Conservation (phyloP, 2,113 vertebrate genomes). For the Sminthopsis crassicaudata region DNA sequence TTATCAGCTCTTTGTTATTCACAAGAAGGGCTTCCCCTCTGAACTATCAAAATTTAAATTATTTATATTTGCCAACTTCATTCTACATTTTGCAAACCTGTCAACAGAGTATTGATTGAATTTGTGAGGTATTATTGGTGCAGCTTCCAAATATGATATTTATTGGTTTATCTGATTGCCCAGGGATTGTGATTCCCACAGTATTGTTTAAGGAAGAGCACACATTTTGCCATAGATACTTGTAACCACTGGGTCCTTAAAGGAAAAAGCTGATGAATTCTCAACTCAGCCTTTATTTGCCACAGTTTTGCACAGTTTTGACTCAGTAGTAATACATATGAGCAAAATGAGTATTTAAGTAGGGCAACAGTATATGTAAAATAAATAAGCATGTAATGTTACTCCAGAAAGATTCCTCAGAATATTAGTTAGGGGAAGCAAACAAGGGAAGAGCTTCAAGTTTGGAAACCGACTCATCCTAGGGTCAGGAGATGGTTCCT, state of each 20-base stretch:
- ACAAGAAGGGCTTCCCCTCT: slow-evolving; percentile 11
- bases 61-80: slow-evolving; percentile 52
- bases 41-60: slow-evolving; percentile 60
- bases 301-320: neutral
- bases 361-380: neutral
- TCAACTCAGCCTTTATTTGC: neutral
- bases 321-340: neutral
- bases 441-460: neutral
- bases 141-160: neutral
- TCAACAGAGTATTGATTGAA: neutral
- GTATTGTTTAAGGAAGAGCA: neutral
- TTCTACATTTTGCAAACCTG: neutral
- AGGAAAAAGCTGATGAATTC: neutral
- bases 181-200: neutral
- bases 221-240: neutral
- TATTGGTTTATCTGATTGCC: neutral
- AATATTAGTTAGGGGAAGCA: slow-evolving; percentile 1
- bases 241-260: neutral
- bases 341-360: neutral
- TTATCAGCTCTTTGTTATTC: slow-evolving; percentile 65
- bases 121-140: neutral
- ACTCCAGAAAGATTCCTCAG: neutral
- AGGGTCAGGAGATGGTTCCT: accelerated
- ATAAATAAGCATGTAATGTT: neutral
- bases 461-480: neutral